Conservation (phyloP, 2,113 vertebrate species). For the Gavialis gangeticus region DNA sequence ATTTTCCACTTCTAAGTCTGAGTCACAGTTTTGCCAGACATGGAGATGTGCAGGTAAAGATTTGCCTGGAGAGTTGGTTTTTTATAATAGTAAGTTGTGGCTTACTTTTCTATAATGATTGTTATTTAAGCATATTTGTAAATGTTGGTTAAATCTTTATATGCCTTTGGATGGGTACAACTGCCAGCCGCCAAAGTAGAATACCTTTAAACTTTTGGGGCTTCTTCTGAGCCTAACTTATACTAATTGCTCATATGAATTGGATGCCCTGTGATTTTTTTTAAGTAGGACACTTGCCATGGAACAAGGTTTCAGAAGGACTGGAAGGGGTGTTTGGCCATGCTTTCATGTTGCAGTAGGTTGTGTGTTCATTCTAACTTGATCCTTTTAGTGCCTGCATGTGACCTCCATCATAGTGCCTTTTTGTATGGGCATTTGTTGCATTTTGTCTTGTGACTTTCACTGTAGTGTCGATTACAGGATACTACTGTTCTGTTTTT, state of each 20-base stretch:
- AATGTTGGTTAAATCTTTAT: background rate
- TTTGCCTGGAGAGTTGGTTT: background rate
- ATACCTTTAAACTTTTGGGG: background rate
- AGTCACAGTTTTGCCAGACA: background rate
- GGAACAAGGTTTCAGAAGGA: background rate
- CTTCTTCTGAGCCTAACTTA: background rate
- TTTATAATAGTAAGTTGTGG: background rate
- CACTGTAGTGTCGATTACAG: background rate
- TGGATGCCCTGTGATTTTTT: accelerated
- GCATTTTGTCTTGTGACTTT: background rate
- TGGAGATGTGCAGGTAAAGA: background rate
- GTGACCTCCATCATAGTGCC: accelerated
- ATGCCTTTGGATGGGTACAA: background rate
- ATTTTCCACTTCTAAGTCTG: background rate
- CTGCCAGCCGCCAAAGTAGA: background rate
- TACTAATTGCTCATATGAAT: background rate
- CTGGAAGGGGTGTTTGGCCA: background rate
- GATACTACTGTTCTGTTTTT: background rate
- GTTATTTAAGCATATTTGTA: background rate
- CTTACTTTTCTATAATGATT: background rate
- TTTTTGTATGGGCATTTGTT: background rate
- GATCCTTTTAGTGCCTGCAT: accelerated
- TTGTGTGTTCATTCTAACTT: background rate
- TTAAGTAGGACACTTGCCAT: accelerated
- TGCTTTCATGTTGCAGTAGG: background rate